Evolutionary conservation across 2,888 invertebrate species (phyloP).

Genomic region (Meteorus cinctellus): DNA sequence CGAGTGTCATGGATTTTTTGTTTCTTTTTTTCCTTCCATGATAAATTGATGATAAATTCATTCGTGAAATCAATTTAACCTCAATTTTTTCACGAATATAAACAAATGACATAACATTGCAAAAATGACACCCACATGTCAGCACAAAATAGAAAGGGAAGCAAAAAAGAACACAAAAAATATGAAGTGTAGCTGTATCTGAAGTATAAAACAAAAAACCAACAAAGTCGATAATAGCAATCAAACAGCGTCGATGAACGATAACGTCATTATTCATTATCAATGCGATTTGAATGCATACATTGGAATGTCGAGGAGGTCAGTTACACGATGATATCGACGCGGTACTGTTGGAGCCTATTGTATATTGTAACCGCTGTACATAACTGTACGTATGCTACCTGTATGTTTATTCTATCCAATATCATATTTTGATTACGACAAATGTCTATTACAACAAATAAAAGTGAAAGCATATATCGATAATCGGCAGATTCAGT

Average conservation of each 20-base stretch:
- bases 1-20: background rate
- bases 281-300: constrained; percentile 8
- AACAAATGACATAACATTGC: background rate
- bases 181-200: background rate
- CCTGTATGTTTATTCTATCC: no score
- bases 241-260: constrained; percentile 23
- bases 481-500: no score
- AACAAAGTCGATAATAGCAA: background rate
- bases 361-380: background rate
- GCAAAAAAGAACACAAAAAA: background rate
- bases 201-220: background rate
- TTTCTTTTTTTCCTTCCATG: background rate
- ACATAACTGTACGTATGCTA: no score
- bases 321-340: constrained; percentile 24
- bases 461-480: no score
- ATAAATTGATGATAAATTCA: background rate
- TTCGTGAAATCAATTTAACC: background rate
- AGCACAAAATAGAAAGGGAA: background rate
- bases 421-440: no score
- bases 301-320: constrained; percentile 26
- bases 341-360: background rate
- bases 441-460: no score
- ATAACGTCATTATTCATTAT: constrained; percentile 23
- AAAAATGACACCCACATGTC: background rate
- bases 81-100: background rate